phyloP scores from a whole-genome alignment of 30 jellyfish, hydroid and myxozoan genomes.

The Rhopilema esculentum region DNA sequence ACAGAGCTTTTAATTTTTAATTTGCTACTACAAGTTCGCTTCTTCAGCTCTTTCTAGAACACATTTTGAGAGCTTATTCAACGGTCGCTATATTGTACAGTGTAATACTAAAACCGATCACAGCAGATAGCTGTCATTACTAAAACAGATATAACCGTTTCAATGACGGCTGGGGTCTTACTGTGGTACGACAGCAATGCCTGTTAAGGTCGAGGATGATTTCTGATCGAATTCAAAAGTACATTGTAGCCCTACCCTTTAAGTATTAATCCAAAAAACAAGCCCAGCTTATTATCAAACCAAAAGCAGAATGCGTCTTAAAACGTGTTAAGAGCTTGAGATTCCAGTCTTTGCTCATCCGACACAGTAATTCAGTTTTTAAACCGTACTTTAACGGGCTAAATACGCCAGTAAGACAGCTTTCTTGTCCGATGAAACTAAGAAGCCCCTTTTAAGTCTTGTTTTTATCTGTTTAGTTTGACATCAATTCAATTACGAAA shows the following conservation, averaged over 20 bases:
- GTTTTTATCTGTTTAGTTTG: background rate
- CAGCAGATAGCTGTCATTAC: background rate
- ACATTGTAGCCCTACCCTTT: too few relatives aligned
- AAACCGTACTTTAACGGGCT: background rate
- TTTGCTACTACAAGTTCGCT: too few relatives aligned
- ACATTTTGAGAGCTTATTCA: background rate
- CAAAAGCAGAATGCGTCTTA: too few relatives aligned
- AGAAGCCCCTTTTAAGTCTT: background rate
- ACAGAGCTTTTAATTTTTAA: too few relatives aligned
- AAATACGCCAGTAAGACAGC: background rate
- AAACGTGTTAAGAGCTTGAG: background rate
- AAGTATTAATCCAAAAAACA: too few relatives aligned
- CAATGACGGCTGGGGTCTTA: background rate
- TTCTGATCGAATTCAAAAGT: too few relatives aligned
- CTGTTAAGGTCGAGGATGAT: too few relatives aligned
- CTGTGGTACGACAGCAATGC: too few relatives aligned
- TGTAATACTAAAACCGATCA: background rate
- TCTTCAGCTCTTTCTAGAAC: too few relatives aligned
- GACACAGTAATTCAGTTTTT: background rate
- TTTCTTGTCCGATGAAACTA: background rate
- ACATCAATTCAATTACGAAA: background rate
- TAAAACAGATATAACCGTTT: background rate
- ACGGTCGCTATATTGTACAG: background rate
- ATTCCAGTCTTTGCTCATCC: background rate
- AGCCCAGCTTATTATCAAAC: too few relatives aligned